Evolutionary conservation across 35 echinoderm and acorn worm species (phyloP).

Genomic region (Lytechinus pictus): DNA sequence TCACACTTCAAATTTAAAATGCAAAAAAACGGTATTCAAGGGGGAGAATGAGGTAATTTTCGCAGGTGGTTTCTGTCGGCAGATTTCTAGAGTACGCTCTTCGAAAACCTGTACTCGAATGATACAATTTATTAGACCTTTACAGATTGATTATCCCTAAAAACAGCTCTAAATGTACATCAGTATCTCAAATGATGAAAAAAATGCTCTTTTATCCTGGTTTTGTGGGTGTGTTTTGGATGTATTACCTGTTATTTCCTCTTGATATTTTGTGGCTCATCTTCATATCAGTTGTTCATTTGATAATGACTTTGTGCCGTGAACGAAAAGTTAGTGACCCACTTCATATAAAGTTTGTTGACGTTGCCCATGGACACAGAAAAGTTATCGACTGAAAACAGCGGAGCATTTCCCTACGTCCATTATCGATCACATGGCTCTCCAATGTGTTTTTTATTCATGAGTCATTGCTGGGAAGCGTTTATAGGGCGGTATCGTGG

Average conservation of each 20-base stretch:
- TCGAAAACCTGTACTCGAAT: no score
- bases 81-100: no score
- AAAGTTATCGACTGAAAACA: not conserved
- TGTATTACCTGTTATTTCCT: not conserved
- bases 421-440: not conserved
- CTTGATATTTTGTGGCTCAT: not conserved
- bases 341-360: not conserved
- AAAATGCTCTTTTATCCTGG: not conserved
- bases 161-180: no score
- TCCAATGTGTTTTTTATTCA: not conserved
- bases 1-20: no score
- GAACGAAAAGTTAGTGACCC: not conserved
- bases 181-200: no score
- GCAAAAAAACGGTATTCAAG: no score
- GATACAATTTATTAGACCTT: no score
- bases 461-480: not conserved
- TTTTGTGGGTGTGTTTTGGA: not conserved
- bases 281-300: not conserved
- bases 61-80: no score
- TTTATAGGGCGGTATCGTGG: not conserved
- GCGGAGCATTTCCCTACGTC: not conserved
- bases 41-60: no score
- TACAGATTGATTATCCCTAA: no score
- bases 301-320: not conserved
- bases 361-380: not conserved